Evolutionary conservation across 2,888 invertebrate species (phyloP).

Genomic region (Strigamia crassipes): DNA sequence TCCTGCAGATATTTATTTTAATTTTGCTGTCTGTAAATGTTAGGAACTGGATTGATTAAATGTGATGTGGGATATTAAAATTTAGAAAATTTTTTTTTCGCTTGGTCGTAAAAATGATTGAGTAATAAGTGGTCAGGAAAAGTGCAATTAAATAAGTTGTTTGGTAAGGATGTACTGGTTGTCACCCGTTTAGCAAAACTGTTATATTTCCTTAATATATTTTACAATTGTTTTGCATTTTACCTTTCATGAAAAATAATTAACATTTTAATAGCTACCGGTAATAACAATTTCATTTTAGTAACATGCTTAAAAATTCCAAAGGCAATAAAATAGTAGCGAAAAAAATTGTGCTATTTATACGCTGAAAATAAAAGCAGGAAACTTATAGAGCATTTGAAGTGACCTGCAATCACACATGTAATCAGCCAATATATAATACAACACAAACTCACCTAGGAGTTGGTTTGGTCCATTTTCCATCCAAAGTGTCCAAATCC

Average conservation of each 20-base stretch:
- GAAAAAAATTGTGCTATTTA: background rate
- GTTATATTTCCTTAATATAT: too few species aligned
- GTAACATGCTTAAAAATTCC: background rate
- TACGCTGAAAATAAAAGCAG: background rate
- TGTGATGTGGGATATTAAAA: background rate
- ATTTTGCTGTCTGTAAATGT: background rate
- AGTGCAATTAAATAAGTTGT: background rate
- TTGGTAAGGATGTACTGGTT: background rate
- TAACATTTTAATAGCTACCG: too few species aligned
- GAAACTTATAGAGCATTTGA: background rate
- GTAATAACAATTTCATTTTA: background rate
- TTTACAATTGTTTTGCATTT: too few species aligned
- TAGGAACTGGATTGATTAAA: background rate
- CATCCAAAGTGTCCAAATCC: slow-evolving; percentile 52
- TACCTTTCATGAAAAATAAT: too few species aligned
- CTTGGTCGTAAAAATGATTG: background rate
- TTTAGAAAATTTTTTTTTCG: background rate
- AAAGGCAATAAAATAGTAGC: background rate
- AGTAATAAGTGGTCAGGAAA: background rate
- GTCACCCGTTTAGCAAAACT: too few species aligned
- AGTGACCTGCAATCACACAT: background rate
- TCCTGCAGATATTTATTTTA: background rate
- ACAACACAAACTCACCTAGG: slow-evolving; percentile 52
- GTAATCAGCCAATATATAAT: background rate
- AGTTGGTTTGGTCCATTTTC: slow-evolving; percentile 52